Evolutionary conservation across 2,113 vertebrate genomes (phyloP).

Genomic region (Pelmatolapia mariae): DNA sequence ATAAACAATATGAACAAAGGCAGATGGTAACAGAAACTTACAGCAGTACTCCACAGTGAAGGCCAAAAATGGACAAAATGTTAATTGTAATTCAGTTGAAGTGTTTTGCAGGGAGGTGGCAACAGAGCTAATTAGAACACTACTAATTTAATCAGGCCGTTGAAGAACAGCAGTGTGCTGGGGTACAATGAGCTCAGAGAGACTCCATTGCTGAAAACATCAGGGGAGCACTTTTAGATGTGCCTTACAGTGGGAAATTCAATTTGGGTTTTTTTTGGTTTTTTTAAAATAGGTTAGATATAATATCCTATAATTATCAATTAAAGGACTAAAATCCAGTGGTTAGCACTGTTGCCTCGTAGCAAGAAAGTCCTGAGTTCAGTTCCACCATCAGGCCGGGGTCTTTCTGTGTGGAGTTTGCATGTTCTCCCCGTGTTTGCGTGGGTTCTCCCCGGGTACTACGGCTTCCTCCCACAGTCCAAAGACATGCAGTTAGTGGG

Average conservation of each 20-base stretch:
- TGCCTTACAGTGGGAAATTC: background rate
- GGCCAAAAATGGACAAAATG: background rate
- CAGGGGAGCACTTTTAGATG: background rate
- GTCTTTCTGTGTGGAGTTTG: background rate
- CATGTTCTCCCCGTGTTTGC: background rate
- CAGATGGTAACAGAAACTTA: background rate
- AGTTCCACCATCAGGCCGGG: background rate
- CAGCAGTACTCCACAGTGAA: background rate
- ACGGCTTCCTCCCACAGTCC: background rate
- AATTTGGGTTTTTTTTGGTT: accelerated
- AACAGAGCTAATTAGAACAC: background rate
- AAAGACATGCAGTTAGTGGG: background rate
- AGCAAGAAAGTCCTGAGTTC: background rate
- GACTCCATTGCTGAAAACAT: background rate
- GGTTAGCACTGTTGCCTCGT: background rate
- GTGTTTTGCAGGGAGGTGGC: background rate
- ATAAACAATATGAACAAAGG: background rate
- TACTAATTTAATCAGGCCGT: background rate
- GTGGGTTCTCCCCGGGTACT: background rate
- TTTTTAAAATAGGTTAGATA: background rate
- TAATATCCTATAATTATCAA: background rate
- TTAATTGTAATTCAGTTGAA: background rate
- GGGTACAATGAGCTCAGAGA: background rate
- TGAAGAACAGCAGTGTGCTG: background rate
- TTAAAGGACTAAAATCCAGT: background rate